Percentiles rank a stretch among this genome's conserved stretches.
These are phyloP conservation scores for Ploceus nigricollis DNA, from an alignment of 2,113 vertebrate species.

Conservation along the genomic window DNA sequence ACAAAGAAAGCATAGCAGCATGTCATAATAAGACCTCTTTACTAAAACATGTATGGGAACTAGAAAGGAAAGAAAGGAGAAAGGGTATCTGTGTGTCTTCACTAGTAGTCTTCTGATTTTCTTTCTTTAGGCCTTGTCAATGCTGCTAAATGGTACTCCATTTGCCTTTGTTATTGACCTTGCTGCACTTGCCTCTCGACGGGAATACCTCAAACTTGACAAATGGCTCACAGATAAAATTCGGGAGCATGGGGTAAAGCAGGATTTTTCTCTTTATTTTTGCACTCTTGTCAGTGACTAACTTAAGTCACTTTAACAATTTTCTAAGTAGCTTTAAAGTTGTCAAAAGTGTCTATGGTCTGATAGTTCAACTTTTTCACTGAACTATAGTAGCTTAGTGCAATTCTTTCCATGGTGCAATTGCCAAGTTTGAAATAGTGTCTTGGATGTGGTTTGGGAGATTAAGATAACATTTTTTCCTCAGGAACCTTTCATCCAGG, in stretches of 20 bases:
- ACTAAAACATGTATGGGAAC: neutral
- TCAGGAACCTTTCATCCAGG: conserved; percentile 98
- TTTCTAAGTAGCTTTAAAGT: conserved; percentile 12
- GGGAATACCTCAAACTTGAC: conserved; percentile 99
- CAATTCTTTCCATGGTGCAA: neutral
- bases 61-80: neutral
- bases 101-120: conserved; percentile 52
- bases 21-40: neutral
- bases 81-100: conserved; percentile 5
- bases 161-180: conserved; percentile 99
- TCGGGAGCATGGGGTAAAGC: conserved; percentile 94
- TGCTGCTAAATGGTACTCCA: conserved; percentile 99
- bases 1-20: neutral
- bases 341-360: neutral
- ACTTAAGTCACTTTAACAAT: conserved; percentile 1
- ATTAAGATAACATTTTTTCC: neutral
- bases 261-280: conserved; percentile 57
- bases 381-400: conserved; percentile 19
- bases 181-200: conserved; percentile 99
- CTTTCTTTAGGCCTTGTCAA: conserved; percentile 89
- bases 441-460: neutral
- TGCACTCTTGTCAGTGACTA: conserved; percentile 13
- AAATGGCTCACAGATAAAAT: conserved; percentile 99
- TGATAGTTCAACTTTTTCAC: neutral
- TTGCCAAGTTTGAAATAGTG: conserved; percentile 39